These are phyloP conservation scores for Eudyptes chrysolophus DNA, from an alignment of 2,113 vertebrate genomes.

Conservation along the genomic window DNA sequence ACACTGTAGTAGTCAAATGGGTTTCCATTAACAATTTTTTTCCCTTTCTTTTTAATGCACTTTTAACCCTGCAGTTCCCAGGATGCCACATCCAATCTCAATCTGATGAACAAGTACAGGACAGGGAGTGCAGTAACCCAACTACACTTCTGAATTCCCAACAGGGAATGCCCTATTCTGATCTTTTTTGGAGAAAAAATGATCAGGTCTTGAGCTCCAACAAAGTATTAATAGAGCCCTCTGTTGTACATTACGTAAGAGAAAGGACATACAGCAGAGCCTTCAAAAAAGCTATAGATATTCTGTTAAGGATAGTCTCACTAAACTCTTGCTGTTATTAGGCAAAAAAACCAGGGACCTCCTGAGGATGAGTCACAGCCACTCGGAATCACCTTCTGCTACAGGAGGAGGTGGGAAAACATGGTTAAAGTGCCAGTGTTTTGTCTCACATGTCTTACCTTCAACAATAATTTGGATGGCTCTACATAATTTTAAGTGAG, in stretches of 20 bases:
- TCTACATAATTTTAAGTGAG: background rate
- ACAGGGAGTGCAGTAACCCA: background rate
- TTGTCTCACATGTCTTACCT: background rate
- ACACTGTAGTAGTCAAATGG: background rate
- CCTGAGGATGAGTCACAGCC: slow-evolving; percentile 30
- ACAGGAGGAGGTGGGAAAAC: background rate
- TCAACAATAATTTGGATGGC: background rate
- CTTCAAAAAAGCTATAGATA: background rate
- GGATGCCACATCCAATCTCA: background rate
- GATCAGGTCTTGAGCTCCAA: background rate
- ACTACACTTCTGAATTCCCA: background rate
- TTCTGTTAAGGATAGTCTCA: background rate
- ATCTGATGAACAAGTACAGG: background rate
- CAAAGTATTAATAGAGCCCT: background rate
- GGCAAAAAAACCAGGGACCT: background rate
- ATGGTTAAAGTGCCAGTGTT: background rate
- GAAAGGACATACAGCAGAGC: background rate
- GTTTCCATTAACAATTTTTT: background rate
- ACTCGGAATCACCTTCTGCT: slow-evolving; percentile 23
- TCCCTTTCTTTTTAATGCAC: background rate
- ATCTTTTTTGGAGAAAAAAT: background rate
- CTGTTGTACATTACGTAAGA: background rate
- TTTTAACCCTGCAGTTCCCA: background rate
- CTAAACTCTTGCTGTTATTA: background rate
- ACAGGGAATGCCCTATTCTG: background rate